These are phyloP conservation scores for Acyrthosiphon pisum DNA, from an alignment of 1,140 invertebrate genomes.

Conservation along the genomic window DNA sequence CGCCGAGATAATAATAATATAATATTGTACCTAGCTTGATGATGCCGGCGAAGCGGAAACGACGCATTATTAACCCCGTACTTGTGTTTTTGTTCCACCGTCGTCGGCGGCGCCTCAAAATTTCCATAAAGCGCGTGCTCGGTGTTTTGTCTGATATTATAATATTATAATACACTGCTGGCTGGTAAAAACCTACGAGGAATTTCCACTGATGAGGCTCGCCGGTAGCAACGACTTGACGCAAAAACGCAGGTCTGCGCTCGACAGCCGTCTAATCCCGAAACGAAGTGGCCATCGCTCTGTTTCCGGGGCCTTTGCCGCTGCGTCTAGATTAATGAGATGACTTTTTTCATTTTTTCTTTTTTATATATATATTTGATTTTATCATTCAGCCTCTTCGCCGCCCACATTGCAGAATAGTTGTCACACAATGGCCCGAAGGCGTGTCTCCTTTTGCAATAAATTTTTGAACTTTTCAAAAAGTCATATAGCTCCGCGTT, in stretches of 20 bases:
- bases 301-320: background rate
- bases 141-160: no score
- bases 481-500: background rate
- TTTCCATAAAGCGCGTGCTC: no score
- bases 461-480: background rate
- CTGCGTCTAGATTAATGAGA: constrained; percentile 38
- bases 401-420: background rate
- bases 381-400: background rate
- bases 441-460: background rate
- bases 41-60: no score
- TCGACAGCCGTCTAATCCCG: constrained; percentile 45
- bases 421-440: background rate
- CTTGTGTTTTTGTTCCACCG: background rate
- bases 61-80: no score
- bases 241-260: constrained; percentile 7
- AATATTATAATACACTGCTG: background rate
- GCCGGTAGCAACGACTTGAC: background rate
- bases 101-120: no score
- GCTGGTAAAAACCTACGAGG: background rate
- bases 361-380: background rate
- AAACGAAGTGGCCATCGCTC: background rate
- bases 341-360: background rate
- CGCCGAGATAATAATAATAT: no score
- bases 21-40: no score
- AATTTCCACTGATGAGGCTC: background rate